Evolutionary conservation across 30 jellyfish, hydroid and myxozoan species (phyloP).

Genomic region (Aurelia sp.): DNA sequence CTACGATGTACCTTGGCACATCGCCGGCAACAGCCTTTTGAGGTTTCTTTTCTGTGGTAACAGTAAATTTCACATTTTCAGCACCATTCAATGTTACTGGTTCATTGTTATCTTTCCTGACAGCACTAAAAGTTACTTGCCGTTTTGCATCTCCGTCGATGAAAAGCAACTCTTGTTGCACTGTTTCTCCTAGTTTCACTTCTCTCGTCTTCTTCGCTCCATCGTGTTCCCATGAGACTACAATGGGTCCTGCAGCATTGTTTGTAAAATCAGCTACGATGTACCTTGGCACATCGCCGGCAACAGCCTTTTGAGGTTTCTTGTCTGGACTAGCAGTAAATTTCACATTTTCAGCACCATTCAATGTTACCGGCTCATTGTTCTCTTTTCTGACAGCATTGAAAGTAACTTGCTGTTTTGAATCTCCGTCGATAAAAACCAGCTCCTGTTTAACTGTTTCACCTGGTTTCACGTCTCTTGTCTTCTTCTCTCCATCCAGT

Average conservation of each 20-base stretch:
- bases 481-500: conserved; percentile 7
- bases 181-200: conserved; percentile 10
- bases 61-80: conserved; percentile 4
- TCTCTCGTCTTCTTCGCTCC: conserved; percentile 16
- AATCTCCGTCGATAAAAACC: conserved; percentile 21
- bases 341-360: conserved; percentile 12
- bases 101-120: conserved; percentile 33
- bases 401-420: neutral
- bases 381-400: conserved; percentile 31
- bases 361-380: conserved; percentile 7
- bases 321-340: conserved; percentile 8
- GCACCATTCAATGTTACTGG: conserved; percentile 14
- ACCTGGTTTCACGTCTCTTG: conserved; percentile 20
- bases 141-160: conserved; percentile 10
- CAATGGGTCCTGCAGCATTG: conserved; percentile 29
- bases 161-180: conserved; percentile 1
- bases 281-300: conserved; percentile 6
- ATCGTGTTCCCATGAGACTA: conserved; percentile 9
- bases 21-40: conserved; percentile 17
- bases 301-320: conserved; percentile 11
- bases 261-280: conserved; percentile 16
- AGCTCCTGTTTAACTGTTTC: neutral
- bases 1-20: conserved; percentile 3
- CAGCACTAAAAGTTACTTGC: conserved; percentile 11
- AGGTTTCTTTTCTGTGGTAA: neutral